phyloP scores from a whole-genome alignment of 2,113 vertebrate species.

The Amphiprion percula region DNA sequence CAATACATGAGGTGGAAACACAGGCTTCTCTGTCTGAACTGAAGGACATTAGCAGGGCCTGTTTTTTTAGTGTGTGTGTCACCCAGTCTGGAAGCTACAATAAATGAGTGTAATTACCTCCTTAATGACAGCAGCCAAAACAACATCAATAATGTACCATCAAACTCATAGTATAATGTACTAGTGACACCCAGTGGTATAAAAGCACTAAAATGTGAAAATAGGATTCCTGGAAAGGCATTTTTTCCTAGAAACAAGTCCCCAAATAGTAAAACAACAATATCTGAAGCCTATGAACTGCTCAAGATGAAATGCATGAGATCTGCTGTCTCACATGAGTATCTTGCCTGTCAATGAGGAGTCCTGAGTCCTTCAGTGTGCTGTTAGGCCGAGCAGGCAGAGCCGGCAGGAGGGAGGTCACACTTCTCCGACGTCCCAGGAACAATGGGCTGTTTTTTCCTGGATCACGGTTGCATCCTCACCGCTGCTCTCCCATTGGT shows the following conservation, averaged over 20 bases:
- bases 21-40: conserved; percentile 62
- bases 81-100: conserved; percentile 20
- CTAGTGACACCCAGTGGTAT: conserved; percentile 3
- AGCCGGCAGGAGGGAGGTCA: conserved; percentile 60
- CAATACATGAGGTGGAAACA: conserved; percentile 70
- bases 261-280: conserved; percentile 23
- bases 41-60: conserved; percentile 54
- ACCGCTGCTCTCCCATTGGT: conserved; percentile 71
- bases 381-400: conserved; percentile 15
- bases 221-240: conserved; percentile 24
- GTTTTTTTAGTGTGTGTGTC: conserved; percentile 29
- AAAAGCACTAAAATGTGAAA: background rate
- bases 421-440: conserved; percentile 66
- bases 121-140: conserved; percentile 27
- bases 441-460: conserved; percentile 86
- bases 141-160: background rate
- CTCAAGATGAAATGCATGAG: background rate
- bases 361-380: conserved; percentile 22
- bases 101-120: conserved; percentile 29
- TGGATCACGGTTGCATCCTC: conserved; percentile 84
- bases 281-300: background rate
- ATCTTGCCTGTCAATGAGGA: conserved; percentile 62
- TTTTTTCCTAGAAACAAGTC: conserved; percentile 1
- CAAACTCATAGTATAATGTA: background rate
- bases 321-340: background rate